Evolutionary conservation across 2,888 invertebrate species (phyloP), one percentile per base, ranked within the genome.

Genomic region (Apomyelois bistriatella): DNA sequence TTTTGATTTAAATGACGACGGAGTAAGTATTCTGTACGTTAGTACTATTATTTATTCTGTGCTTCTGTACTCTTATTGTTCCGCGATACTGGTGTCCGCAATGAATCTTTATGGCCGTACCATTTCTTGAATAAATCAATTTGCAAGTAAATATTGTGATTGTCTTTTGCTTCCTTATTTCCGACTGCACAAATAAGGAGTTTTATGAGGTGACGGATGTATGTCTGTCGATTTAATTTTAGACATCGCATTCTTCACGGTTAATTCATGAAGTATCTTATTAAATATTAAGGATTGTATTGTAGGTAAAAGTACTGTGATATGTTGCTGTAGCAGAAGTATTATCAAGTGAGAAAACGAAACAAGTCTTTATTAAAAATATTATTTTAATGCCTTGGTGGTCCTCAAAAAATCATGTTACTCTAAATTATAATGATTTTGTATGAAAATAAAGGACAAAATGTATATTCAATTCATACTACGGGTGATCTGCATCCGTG

Each of bases 131-230:
- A 49, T 38, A 28, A 49, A 49, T 28, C 38, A 40, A 30, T 40
- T 50, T 41, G 40, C 40, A 32, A 40, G 48, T 50, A 15, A 50
- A 50, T 50, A 50, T 50, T 50, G 30, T 15, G 28, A 50, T 38
- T 50, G 16, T 50, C 15, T 32, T 41, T 10, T 13, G 17, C 49
- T 40, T 50, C 49, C 49, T 50, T 28, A 16, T 17, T 38, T 48
- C 37, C 48, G 38, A 28, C 22, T 13, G 46, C 13, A 8, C 40
- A 32, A 41, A 40, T 40, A 48, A 50, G 49, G 49, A 40, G 40
- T 40, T 12, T 49, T 46, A 35, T 15, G 46, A 10, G 9, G 46
- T 32, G 46, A 32, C 15, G 32, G 46, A 46, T 32, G 46, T 32
- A 35, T 13, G 32, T 32, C 32, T 32, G 16, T 15, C 8, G 8